Evolutionary conservation across 2,113 vertebrate species (phyloP).

Genomic region (Neolamprologus sp.): DNA sequence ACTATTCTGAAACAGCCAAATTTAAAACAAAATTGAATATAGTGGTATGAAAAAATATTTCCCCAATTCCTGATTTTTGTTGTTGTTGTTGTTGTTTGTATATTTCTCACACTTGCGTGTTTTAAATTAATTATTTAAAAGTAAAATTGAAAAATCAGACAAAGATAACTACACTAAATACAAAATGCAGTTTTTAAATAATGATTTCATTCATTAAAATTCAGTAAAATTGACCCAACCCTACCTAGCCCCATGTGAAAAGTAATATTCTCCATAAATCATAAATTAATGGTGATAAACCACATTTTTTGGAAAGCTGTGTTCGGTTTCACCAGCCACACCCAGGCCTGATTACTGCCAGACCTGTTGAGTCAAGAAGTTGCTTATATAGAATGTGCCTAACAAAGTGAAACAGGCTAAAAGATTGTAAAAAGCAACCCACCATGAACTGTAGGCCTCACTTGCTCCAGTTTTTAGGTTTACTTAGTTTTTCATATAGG

Average conservation of each 20-base stretch:
- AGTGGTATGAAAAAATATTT: not conserved
- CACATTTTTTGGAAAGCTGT: not conserved
- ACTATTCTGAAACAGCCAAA: not conserved
- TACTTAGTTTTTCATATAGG: not conserved
- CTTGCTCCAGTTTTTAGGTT: not conserved
- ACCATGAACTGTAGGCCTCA: not conserved
- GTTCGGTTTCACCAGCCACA: not conserved
- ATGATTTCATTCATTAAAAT: not conserved
- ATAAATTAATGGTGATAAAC: not conserved
- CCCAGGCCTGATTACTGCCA: not conserved
- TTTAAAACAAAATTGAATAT: not conserved
- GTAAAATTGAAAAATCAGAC: not conserved
- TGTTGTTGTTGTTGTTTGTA: not conserved
- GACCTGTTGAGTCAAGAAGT: not conserved
- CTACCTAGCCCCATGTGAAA: not conserved
- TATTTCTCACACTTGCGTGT: not conserved
- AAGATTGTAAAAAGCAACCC: not conserved
- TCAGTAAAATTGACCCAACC: not conserved
- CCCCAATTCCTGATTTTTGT: not conserved
- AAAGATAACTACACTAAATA: not conserved
- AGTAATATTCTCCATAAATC: not conserved
- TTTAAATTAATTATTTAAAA: not conserved
- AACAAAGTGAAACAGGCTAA: not conserved
- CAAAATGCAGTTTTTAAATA: not conserved
- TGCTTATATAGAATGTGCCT: not conserved